These are phyloP conservation scores for Cinara cedri DNA, from an alignment of 2,888 invertebrate species.

Conservation along the genomic window DNA sequence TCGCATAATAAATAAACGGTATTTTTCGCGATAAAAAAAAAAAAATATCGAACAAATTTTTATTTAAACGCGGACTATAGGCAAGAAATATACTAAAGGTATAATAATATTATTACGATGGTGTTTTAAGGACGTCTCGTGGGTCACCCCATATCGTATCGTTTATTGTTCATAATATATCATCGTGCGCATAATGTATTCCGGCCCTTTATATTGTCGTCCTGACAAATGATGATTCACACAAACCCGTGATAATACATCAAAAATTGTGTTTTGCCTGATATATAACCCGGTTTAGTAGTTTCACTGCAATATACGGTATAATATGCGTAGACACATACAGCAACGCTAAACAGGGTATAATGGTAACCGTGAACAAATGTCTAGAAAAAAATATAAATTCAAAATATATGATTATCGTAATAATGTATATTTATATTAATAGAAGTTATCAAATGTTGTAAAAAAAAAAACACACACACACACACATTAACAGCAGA, in stretches of 20 bases:
- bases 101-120: background rate
- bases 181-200: background rate
- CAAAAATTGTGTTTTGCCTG: constrained; percentile 9
- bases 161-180: constrained; percentile 17
- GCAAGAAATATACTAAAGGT: background rate
- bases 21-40: background rate
- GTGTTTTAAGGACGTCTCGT: background rate
- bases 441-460: too few relatives aligned
- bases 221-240: constrained; percentile 30
- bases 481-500: too few relatives aligned
- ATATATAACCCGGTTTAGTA: background rate
- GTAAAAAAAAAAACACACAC: too few relatives aligned
- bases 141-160: background rate
- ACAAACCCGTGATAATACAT: constrained; percentile 8
- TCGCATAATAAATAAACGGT: too few relatives aligned
- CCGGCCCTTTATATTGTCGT: background rate
- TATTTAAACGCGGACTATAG: background rate
- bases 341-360: too few relatives aligned
- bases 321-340: too few relatives aligned
- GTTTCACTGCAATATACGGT: background rate
- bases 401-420: too few relatives aligned
- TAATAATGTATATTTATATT: too few relatives aligned
- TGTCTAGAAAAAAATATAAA: too few relatives aligned
- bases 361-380: too few relatives aligned
- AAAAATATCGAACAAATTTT: background rate